These are phyloP conservation scores for Meloidogyne chitwoodi DNA, from an alignment of 1,140 invertebrate species.

Conservation along the genomic window DNA sequence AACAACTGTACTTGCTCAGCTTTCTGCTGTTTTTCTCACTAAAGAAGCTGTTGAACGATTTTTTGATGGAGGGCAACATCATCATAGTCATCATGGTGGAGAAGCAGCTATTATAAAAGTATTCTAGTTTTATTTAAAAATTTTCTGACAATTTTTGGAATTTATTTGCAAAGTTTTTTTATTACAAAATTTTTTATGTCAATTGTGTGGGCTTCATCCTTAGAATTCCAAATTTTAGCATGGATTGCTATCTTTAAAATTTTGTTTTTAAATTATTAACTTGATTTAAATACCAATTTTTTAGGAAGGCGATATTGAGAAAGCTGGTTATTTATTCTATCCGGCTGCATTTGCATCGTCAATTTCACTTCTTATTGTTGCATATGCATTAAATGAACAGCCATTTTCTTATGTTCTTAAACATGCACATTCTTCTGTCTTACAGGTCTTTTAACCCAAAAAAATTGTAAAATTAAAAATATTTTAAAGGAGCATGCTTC, in stretches of 20 bases:
- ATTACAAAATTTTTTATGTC: no score
- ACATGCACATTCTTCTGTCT: conserved; percentile 43
- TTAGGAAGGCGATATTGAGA: conserved; percentile 16
- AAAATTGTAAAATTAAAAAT: conserved; percentile 13
- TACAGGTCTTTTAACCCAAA: conserved; percentile 26
- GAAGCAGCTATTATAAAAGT: not conserved
- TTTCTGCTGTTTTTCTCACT: conserved; percentile 56
- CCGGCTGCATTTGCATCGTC: conserved; percentile 30
- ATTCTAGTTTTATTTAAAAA: conserved; percentile 3
- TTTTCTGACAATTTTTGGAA: no score
- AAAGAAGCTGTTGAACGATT: conserved; percentile 56
- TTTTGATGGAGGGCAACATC: conserved; percentile 54
- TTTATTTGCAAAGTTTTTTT: no score
- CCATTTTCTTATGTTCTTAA: conserved; percentile 56
- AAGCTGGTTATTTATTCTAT: conserved; percentile 37
- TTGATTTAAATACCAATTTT: no score
- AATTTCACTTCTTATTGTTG: conserved; percentile 47
- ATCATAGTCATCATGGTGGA: conserved; percentile 35
- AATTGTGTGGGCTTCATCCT: no score
- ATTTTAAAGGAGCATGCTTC: conserved; percentile 55
- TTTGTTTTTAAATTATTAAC: no score
- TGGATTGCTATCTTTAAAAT: no score
- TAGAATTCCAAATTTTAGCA: no score
- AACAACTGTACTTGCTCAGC: conserved; percentile 55
- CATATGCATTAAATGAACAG: conserved; percentile 50